Evolutionary conservation across 2,797 vertebrate species (phyloP).

Genomic region (Epinephelus coioides): DNA sequence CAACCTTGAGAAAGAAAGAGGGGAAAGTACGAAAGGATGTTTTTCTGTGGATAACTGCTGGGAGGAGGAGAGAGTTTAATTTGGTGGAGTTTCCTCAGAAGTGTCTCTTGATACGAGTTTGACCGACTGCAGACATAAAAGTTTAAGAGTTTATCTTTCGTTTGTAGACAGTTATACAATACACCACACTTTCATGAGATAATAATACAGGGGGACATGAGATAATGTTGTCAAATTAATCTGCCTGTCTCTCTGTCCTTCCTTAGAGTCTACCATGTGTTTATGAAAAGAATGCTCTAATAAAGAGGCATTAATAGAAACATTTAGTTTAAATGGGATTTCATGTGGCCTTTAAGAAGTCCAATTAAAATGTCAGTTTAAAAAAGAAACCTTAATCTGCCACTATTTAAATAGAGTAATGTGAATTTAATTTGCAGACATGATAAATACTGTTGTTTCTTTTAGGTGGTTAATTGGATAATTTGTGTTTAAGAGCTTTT

Average conservation of each 20-base stretch:
- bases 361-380: neutral
- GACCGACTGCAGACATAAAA: constrained; percentile 24
- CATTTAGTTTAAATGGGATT: neutral
- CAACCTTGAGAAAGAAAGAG: constrained; percentile 41
- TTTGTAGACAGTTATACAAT: neutral
- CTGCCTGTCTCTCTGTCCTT: no score
- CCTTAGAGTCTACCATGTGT: neutral
- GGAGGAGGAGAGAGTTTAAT: constrained; percentile 31
- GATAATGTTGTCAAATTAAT: neutral
- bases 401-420: neutral
- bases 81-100: constrained; percentile 60
- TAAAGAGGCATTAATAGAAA: neutral
- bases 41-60: constrained; percentile 64
- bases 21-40: constrained; percentile 63
- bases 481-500: constrained; percentile 5
- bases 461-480: constrained; percentile 11
- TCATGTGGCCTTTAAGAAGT: constrained; percentile 9
- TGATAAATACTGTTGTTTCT: neutral
- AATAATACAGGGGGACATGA: neutral
- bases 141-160: constrained; percentile 44
- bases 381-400: neutral
- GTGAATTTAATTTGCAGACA: neutral
- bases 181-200: neutral
- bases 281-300: no score
- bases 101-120: constrained; percentile 29